Evolutionary conservation across 2,113 vertebrate species (phyloP).

Genomic region (Rallus limicola): DNA sequence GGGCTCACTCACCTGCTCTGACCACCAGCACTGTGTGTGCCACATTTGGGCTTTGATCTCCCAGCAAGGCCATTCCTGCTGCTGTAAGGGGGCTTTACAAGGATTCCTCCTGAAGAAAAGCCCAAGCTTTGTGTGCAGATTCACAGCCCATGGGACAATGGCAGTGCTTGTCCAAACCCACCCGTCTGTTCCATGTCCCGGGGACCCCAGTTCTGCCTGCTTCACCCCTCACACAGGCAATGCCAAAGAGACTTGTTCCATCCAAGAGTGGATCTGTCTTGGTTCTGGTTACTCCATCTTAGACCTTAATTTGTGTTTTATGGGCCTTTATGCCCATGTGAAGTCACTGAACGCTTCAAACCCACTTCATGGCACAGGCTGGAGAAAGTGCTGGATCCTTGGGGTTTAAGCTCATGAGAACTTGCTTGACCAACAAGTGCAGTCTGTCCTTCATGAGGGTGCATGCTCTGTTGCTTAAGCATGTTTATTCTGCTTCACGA

Average conservation of each 20-base stretch:
- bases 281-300: not conserved
- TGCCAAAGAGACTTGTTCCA: not conserved
- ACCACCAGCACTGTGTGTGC: rapidly evolving
- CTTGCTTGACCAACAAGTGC: not conserved
- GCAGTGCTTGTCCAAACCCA: not conserved
- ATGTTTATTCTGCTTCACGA: not conserved
- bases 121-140: not conserved
- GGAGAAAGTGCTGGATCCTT: not conserved
- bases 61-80: not conserved
- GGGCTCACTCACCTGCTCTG: not conserved
- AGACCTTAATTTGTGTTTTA: not conserved
- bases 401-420: not conserved
- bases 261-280: not conserved
- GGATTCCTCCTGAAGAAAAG: not conserved
- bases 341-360: not conserved
- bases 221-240: not conserved
- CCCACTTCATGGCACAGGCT: not conserved
- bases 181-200: rapidly evolving
- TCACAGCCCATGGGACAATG: not conserved
- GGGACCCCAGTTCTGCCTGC: not conserved
- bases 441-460: not conserved
- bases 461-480: not conserved
- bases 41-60: not conserved
- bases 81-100: not conserved
- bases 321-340: not conserved